Base-by-base conservation (phyloP, 2,113 vertebrate genomes). In the Triplophysa rosa region DNA sequence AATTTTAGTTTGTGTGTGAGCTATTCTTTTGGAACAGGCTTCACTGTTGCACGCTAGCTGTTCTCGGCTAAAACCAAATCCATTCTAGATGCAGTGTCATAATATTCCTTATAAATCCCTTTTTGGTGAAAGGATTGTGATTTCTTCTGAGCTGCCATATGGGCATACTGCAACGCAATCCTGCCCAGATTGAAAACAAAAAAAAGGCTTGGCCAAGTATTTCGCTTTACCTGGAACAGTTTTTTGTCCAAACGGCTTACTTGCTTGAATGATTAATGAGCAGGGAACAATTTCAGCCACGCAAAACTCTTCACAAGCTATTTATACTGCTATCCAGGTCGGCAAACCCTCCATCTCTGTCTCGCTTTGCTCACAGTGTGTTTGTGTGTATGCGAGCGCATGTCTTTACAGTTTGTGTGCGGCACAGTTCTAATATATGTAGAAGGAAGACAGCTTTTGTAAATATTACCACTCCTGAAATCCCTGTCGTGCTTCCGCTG, bases 251-350 rank as follows among this genome's bases (percentile, higher is more conserved):
- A 71, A 75, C 33, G 70, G 66, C 64, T 59, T 64, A 74, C 71
- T 37, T 64, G 63, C 58, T 70, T 87, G 74, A 77, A 76, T 80
- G 79, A 85, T 81, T 87, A 87, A 84, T 84, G 73, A 82, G 56
- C 8, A 14, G 42, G 78, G 75, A 71, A 80, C 59, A 21, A 47
- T 82, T 84, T 82, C 40, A 63, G 67, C 75, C 67, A 76, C 26
- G 71, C 54, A 77, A 81, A 83, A 84, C 58, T 77, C 73, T 52
- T 16, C 40, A 78, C 82, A 37, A 64, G 45, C 78, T 86, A 83
- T 87, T 83, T 85, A 83, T 84, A 79, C 75, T 17, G 54, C 73
- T 82, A 83, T 84, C 76, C 79, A 84, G 82, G 86, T 80, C 83
- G 83, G 79, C 82, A 82, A 83, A 75, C 74, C 79, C 45, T 85